Percentiles rank a stretch among this genome's conserved stretches.
These are phyloP conservation scores for Amblyteles armatorius DNA, from an alignment of 2,888 invertebrate species.

Conservation along the genomic window DNA sequence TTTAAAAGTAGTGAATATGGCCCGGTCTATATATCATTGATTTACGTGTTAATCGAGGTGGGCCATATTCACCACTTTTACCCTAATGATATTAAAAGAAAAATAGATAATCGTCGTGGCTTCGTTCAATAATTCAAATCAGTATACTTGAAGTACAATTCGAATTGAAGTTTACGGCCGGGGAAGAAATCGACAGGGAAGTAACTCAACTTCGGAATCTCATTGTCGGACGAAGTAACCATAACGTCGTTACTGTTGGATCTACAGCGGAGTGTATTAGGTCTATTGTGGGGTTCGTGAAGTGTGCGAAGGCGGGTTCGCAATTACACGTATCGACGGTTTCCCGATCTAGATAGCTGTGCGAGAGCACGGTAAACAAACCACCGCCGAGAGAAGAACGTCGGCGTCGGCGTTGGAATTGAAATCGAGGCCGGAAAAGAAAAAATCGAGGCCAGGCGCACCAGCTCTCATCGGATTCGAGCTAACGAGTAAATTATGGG, in stretches of 20 bases:
- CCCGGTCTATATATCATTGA: too few relatives aligned
- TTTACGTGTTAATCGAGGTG: too few relatives aligned
- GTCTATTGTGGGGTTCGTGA: conserved; percentile 49
- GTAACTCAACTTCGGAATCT: conserved; percentile 7
- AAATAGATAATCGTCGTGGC: neutral
- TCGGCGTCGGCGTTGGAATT: conserved; percentile 68
- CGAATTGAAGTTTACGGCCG: neutral
- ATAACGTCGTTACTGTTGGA: conserved; percentile 62
- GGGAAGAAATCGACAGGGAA: neutral
- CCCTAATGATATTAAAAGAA: neutral
- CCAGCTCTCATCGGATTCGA: conserved; percentile 58
- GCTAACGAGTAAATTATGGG: conserved; percentile 84
- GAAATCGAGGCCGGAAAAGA: conserved; percentile 70
- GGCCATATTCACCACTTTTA: too few relatives aligned
- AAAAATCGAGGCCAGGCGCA: conserved; percentile 54
- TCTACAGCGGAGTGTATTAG: conserved; percentile 37
- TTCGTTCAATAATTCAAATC: too few relatives aligned
- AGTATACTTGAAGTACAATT: neutral
- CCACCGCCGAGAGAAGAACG: conserved; percentile 45
- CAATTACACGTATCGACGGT: conserved; percentile 76
- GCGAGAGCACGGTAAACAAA: conserved; percentile 75
- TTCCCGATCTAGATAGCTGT: conserved; percentile 75
- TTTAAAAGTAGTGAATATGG: too few relatives aligned
- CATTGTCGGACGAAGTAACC: conserved; percentile 46
- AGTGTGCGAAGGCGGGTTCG: conserved; percentile 63